A percentile compares a stretch with the other conserved stretches of the same genome.
These are phyloP conservation scores for Acropora yongei DNA, from an alignment of 64 coral and sea anemone species.

Conservation along the genomic window DNA sequence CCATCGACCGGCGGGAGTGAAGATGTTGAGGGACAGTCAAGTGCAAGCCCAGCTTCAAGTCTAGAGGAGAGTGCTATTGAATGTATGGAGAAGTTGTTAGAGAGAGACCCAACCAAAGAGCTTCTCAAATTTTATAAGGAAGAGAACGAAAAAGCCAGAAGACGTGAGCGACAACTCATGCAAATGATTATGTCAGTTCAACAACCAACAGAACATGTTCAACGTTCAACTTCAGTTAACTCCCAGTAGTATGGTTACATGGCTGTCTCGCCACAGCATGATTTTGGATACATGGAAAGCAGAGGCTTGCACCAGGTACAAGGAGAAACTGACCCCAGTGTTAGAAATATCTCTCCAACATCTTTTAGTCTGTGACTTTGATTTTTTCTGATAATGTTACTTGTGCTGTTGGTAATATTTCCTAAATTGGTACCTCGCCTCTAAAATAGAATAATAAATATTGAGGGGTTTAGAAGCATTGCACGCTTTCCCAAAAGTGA, in stretches of 20 bases:
- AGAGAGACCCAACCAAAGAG: conserved; percentile 50
- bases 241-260: neutral
- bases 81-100: conserved; percentile 46
- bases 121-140: conserved; percentile 36
- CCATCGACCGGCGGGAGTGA: neutral
- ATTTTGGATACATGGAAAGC: neutral
- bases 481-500: neutral
- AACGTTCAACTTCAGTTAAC: neutral
- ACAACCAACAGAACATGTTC: neutral
- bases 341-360: no score
- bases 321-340: no score
- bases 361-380: no score
- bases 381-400: no score
- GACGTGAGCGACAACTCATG: conserved; percentile 32
- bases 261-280: neutral
- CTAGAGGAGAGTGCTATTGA: conserved; percentile 16
- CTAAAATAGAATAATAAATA: neutral
- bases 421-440: neutral
- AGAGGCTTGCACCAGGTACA: neutral
- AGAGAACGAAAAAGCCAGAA: conserved; percentile 53
- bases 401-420: neutral
- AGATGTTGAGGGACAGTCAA: no score
- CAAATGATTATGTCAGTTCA: conserved; percentile 43
- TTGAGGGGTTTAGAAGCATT: neutral
- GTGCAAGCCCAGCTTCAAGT: no score